These are phyloP conservation scores for Disparrhopalites patrizii DNA, from an alignment of 2,888 invertebrate species.

Conservation along the genomic window DNA sequence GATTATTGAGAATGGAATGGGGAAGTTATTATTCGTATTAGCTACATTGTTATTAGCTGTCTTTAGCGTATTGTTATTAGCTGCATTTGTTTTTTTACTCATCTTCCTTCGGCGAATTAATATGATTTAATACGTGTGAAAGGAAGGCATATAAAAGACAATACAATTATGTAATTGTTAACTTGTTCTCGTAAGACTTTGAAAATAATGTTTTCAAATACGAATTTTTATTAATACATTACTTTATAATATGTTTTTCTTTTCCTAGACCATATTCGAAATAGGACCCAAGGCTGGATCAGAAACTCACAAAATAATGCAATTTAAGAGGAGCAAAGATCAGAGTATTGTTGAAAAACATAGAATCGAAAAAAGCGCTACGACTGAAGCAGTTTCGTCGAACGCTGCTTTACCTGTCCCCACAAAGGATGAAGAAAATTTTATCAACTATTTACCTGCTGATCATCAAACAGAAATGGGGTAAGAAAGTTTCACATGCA, in stretches of 20 bases:
- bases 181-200: too few species aligned
- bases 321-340: constrained; percentile 73
- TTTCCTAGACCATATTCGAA: constrained; percentile 87
- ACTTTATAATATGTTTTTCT: not conserved
- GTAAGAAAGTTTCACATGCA: constrained; percentile 53
- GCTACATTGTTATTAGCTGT: too few species aligned
- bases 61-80: too few species aligned
- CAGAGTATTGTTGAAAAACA: constrained; percentile 58
- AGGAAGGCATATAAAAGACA: too few species aligned
- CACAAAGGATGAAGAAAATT: constrained; percentile 69
- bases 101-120: too few species aligned
- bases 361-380: constrained; percentile 56
- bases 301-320: constrained; percentile 77
- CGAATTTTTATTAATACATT: too few species aligned
- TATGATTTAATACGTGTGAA: too few species aligned
- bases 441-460: constrained; percentile 76
- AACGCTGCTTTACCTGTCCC: constrained; percentile 49
- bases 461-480: constrained; percentile 82
- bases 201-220: too few species aligned
- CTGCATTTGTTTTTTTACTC: too few species aligned
- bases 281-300: constrained; percentile 76
- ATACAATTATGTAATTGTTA: too few species aligned
- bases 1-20: too few species aligned
- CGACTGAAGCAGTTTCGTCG: constrained; percentile 55
- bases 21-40: too few species aligned